phyloP scores from a whole-genome alignment of 2,888 invertebrate species.

The Cancer borealis region DNA sequence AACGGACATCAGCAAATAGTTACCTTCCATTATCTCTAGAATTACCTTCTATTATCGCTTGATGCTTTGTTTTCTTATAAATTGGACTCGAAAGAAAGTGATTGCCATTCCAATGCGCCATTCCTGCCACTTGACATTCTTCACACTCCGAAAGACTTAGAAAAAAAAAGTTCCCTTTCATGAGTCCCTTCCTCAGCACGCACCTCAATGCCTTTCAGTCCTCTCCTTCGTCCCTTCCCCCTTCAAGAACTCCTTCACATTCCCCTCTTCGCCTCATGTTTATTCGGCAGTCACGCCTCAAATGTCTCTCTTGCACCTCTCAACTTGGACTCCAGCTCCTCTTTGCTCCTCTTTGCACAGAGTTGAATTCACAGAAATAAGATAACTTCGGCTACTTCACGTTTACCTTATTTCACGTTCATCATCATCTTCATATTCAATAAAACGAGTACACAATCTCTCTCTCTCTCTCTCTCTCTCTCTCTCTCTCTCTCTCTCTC shows the following conservation, averaged over 20 bases:
- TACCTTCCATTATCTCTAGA: neutral
- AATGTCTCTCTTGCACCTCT: neutral
- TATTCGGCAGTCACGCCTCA: neutral
- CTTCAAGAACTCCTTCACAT: neutral
- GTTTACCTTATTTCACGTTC: neutral
- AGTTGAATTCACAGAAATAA: neutral
- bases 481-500: conserved; percentile 23
- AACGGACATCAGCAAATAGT: neutral
- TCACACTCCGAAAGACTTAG: neutral
- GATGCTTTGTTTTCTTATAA: neutral
- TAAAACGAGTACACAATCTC: neutral
- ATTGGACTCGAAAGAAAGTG: neutral
- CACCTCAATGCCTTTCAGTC: neutral
- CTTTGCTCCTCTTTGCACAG: neutral
- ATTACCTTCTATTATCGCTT: neutral
- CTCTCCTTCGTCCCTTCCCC: neutral
- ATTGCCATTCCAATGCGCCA: neutral
- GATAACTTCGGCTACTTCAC: neutral
- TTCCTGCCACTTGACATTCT: neutral
- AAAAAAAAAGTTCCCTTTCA: neutral
- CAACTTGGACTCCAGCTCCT: neutral
- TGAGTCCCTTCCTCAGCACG: neutral
- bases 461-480: neutral
- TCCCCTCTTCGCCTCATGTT: conserved; percentile 20
- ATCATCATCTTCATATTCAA: neutral